phyloP scores from a whole-genome alignment of 2,113 vertebrate genomes.

The Tympanuchus pallidicinctus region DNA sequence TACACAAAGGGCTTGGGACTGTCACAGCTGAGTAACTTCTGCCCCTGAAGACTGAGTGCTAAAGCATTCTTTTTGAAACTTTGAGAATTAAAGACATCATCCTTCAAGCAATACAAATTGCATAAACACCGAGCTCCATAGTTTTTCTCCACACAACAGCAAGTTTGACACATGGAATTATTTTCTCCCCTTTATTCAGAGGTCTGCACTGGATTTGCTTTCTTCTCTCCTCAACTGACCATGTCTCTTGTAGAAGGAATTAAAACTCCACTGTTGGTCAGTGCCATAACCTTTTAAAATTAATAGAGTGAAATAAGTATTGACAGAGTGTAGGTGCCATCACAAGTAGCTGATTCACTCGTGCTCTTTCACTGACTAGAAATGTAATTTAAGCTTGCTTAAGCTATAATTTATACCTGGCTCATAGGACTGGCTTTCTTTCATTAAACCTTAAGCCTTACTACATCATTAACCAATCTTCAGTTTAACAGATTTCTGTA shows the following conservation, averaged over 20 bases:
- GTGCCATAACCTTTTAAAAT: background rate
- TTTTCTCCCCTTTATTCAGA: background rate
- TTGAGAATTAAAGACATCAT: background rate
- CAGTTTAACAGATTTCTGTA: background rate
- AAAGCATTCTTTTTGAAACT: background rate
- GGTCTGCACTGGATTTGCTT: background rate
- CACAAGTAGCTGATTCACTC: background rate
- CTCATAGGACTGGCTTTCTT: background rate
- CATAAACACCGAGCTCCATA: background rate
- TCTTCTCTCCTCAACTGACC: background rate
- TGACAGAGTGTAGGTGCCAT: background rate
- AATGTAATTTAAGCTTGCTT: constrained; percentile 9
- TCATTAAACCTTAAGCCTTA: constrained; percentile 18
- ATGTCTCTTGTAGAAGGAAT: background rate
- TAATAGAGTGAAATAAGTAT: constrained; percentile 16
- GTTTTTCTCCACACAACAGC: background rate
- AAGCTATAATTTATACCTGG: constrained; percentile 10
- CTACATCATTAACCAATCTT: background rate
- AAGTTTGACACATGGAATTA: background rate
- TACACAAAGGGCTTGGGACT: background rate
- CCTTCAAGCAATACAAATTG: background rate
- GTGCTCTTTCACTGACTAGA: background rate
- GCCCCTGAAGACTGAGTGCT: background rate
- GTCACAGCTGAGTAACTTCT: background rate
- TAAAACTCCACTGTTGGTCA: background rate